A percentile compares a stretch with the other conserved stretches of the same genome.
phyloP scores from a whole-genome alignment of 2,113 vertebrate genomes.

The Trochalopteron elliotii region DNA sequence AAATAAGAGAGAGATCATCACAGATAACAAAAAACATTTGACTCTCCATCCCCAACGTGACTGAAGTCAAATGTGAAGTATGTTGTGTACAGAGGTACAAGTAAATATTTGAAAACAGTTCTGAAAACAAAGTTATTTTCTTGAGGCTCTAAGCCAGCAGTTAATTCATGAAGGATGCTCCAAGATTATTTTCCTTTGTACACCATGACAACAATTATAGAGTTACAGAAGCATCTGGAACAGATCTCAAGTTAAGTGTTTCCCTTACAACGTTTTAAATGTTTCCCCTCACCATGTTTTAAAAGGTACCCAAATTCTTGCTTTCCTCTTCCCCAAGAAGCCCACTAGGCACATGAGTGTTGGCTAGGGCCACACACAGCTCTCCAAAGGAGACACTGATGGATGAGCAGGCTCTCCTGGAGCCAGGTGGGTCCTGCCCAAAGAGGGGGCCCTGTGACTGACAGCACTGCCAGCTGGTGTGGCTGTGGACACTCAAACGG shows the following conservation, averaged over 20 bases:
- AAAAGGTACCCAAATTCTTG: not conserved
- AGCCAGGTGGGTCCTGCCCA: not conserved
- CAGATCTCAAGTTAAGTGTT: not conserved
- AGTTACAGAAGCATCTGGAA: conserved; percentile 33
- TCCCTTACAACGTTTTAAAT: not conserved
- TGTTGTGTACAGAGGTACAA: not conserved
- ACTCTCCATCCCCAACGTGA: not conserved
- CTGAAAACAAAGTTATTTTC: not conserved
- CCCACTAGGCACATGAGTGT: accelerated
- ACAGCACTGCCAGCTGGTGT: not conserved
- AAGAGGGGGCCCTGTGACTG: not conserved
- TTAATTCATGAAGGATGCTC: conserved; percentile 13
- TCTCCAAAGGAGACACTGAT: not conserved
- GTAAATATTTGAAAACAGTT: conserved; percentile 38
- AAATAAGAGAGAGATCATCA: accelerated
- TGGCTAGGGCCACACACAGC: not conserved
- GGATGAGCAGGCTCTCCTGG: not conserved
- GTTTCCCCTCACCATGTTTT: not conserved
- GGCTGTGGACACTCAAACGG: accelerated
- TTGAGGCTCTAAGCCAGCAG: not conserved
- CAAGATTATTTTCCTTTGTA: not conserved
- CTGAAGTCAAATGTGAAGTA: conserved; percentile 19
- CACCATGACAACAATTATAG: not conserved
- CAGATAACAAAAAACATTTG: conserved; percentile 10
- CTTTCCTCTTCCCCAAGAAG: not conserved